Base-by-base conservation (phyloP, 2,888 invertebrate genomes). In the Eudemis profundana region DNA sequence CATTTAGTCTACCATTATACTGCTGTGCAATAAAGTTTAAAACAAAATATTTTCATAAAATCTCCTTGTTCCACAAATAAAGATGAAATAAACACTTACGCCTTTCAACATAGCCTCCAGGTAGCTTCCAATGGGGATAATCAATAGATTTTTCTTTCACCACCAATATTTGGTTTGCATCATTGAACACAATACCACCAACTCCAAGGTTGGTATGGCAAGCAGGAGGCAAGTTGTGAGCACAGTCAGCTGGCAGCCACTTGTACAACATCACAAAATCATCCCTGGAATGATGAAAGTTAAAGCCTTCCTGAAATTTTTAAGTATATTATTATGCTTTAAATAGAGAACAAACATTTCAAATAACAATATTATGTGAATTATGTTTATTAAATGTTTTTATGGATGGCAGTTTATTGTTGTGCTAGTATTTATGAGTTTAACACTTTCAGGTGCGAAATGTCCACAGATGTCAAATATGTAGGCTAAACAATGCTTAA, bases 31-130 rank as follows among this genome's bases (percentile, higher is more conserved):
- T n/a, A n/a, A n/a, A n/a, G n/a, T n/a, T n/a, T n/a, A n/a, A n/a
- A n/a, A n/a, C n/a, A n/a, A n/a, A n/a, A n/a, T 23, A 23, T 4
- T 3, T 23, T 4, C 23, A 23, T 23, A 23, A 23, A 5, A 33
- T 33, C 10, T 8, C 10, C 10, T 8, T 1, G 7, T 8, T 15
- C 10, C 19, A 2, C 10, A 2, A 1, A n/a, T 14, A 7, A 23
- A 46, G 1, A 29, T 51, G 21, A 14, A 14, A 49, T 49, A 49
- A 21, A 36, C 36, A 67, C 73, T 74, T 85, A 96, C 97, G 95
- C 87, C 95, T 95, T 83, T 98, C 96, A 15, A 97, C 96, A 87
- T 96, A 96, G 56, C 98, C 98, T 59, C 98, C 98, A 14, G 98
- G 98, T 5, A 98, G 89, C 89, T 98, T 98, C 97, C 97, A 98